Evolutionary conservation across 2,113 vertebrate species (phyloP).

Genomic region (Tyto alba): DNA sequence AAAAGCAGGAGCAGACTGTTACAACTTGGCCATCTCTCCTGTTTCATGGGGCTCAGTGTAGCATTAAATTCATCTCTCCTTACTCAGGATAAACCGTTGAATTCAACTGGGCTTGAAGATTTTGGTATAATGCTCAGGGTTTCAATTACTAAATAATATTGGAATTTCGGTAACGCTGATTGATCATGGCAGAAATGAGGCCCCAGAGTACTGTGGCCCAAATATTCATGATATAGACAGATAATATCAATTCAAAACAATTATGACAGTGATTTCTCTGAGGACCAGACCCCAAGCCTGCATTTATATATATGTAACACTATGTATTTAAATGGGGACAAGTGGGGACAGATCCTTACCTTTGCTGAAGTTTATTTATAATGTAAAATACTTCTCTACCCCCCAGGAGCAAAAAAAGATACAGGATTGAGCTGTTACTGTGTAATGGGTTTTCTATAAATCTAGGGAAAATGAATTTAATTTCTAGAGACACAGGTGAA

Average conservation of each 20-base stretch:
- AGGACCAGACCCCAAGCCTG: background rate
- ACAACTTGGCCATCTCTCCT: background rate
- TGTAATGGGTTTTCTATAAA: background rate
- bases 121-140: background rate
- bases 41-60: background rate
- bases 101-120: background rate
- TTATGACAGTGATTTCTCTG: background rate
- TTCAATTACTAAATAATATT: slow-evolving; percentile 1
- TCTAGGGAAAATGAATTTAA: background rate
- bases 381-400: background rate
- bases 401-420: background rate
- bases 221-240: background rate
- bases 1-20: background rate
- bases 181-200: background rate
- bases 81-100: background rate
- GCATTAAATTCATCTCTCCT: background rate
- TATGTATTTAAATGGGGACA: background rate
- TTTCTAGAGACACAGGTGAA: background rate
- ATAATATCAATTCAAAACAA: background rate
- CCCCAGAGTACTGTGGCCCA: background rate
- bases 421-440: background rate
- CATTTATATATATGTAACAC: background rate
- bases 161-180: background rate
- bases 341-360: background rate
- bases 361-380: background rate